These are phyloP conservation scores for Podotricha telesiphe DNA, from an alignment of 2,888 invertebrate species.

Conservation along the genomic window DNA sequence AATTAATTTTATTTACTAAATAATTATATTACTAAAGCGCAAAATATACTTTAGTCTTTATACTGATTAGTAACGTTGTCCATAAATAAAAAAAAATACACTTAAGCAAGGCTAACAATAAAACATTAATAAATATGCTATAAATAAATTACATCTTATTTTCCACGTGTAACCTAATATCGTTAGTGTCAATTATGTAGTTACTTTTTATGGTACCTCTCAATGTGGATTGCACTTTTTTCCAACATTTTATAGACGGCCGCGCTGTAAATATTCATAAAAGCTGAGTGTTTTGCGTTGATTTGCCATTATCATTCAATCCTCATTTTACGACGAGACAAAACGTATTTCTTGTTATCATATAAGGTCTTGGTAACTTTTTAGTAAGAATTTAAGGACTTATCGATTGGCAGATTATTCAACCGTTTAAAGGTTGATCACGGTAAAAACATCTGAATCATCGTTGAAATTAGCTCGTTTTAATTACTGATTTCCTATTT, in stretches of 20 bases:
- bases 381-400: slow-evolving; percentile 15
- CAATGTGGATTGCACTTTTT: slow-evolving; percentile 31
- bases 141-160: slow-evolving; percentile 18
- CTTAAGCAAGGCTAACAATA: neutral
- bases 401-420: slow-evolving; percentile 23
- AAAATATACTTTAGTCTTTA: too few relatives aligned
- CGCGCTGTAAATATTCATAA: slow-evolving; percentile 38
- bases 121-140: slow-evolving; percentile 3
- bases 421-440: slow-evolving; percentile 12
- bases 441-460: slow-evolving; percentile 1
- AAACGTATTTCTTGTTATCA: slow-evolving; percentile 10
- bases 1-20: too few relatives aligned
- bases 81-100: neutral
- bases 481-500: slow-evolving; percentile 17
- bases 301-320: slow-evolving; percentile 31
- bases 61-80: too few relatives aligned
- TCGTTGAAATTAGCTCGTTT: neutral
- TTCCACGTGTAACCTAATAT: slow-evolving; percentile 6
- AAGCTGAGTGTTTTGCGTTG: slow-evolving; percentile 23
- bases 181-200: slow-evolving; percentile 26
- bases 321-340: slow-evolving; percentile 22
- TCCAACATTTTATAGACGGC: slow-evolving; percentile 8
- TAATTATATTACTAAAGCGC: too few relatives aligned
- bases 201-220: slow-evolving; percentile 16
- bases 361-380: slow-evolving; percentile 22